Base-by-base conservation (phyloP, 1,140 invertebrate species). In the Drosophila miranda region DNA sequence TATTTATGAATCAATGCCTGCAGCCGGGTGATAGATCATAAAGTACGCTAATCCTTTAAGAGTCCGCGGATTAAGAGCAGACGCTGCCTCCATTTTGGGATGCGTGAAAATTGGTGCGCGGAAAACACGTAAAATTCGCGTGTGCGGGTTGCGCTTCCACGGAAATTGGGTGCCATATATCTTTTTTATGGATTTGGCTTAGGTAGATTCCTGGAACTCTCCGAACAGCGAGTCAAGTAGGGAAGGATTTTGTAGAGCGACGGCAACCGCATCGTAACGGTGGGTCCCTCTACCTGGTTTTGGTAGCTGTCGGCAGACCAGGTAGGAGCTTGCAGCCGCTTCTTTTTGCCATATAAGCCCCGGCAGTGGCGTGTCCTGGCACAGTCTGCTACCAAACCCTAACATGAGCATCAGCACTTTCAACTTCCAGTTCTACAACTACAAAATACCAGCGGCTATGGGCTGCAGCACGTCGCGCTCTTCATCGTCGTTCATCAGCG, bases 401-500 rank as follows among this genome's bases (percentile, higher is more conserved):
- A 58, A 53, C 46, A 89, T 89, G 87, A 89, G 87, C 81, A 70
- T 89, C 52, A 89, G 82, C 55, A 80, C 87, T 0, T 89, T 70
- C 38, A 89, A 89, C 61, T 89, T 89, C 48, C 73, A 89, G 41
- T 89, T 89, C 52, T 89, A 89, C 62, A 87, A 87, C 56, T 87
- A 83, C 76, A 89, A 89, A 34, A 51, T 87, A 48, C 72, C 60
- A 41, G 70, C 73, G 8, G 30, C 51, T 8, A 68, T 46, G 21
- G 13, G 43, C 11, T 63, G 38, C 23, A 38, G 34, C 34, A 49
- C 51, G n/a, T 69, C 66, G 44, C 66, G 44, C 9, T 56, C 63
- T 6, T 56, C 52, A 2, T 58, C 26, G 11, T 69, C 74, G 2
- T 75, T 62, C 23, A 56, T 87, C 62, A 88, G 83, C 21, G 82